Evolutionary conservation across 2,797 vertebrate species (phyloP).

Genomic region (Poecilia wingei): DNA sequence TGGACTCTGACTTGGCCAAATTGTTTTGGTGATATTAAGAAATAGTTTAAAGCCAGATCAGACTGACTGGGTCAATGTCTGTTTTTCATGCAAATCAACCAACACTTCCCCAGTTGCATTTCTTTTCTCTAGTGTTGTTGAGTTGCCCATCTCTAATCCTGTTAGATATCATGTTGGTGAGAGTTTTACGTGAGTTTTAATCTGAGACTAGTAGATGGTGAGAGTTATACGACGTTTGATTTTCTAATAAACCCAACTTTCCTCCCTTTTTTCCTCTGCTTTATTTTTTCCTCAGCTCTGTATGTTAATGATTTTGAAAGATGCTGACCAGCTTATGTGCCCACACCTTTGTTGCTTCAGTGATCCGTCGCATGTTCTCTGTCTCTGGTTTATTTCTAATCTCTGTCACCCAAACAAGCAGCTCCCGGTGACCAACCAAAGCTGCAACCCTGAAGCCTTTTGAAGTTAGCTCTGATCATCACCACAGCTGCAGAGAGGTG

Average conservation of each 20-base stretch:
- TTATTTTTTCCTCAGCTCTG: background rate
- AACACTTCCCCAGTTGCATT: background rate
- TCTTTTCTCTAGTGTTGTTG: background rate
- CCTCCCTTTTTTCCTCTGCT: background rate
- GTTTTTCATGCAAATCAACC: background rate
- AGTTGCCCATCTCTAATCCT: background rate
- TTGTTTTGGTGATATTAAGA: background rate
- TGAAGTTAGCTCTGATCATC: slow-evolving; percentile 69
- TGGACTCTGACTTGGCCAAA: background rate
- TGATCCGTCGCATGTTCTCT: slow-evolving; percentile 17
- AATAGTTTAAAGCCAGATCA: background rate
- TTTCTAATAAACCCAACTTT: background rate
- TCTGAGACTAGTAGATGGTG: background rate
- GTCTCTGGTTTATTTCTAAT: slow-evolving; percentile 33
- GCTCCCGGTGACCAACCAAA: slow-evolving; percentile 41
- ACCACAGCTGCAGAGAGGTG: slow-evolving; percentile 46
- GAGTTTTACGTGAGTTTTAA: background rate
- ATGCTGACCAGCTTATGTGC: background rate
- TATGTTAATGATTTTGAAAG: background rate
- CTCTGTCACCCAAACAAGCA: slow-evolving; percentile 28
- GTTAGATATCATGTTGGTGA: background rate
- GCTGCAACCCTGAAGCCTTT: slow-evolving; percentile 55
- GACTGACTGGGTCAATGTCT: background rate
- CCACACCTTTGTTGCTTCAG: background rate
- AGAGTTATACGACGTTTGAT: background rate